A percentile compares a stretch with the other conserved stretches of the same genome.
Evolutionary conservation across 2,113 vertebrate genomes (phyloP).

Genomic region (Aegithalos caudatus): DNA sequence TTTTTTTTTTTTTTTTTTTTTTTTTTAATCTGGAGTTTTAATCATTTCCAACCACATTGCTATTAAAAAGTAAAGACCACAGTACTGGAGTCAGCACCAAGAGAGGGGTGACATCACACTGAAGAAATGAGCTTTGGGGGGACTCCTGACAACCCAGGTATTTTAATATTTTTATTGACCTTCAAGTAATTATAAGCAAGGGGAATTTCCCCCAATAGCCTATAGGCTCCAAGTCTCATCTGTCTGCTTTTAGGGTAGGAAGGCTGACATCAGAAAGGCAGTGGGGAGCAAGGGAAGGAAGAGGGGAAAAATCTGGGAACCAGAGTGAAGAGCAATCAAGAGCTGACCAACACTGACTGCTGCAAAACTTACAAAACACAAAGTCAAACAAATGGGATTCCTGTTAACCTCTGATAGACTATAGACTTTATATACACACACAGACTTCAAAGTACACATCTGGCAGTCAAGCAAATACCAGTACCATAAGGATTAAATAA

Average conservation of each 20-base stretch:
- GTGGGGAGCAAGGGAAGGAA: not conserved
- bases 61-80: not conserved
- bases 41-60: not conserved
- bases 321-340: constrained; percentile 23
- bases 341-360: not conserved
- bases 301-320: not conserved
- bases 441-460: constrained; percentile 5
- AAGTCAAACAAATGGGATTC: not conserved
- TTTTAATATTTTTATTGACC: constrained; percentile 58
- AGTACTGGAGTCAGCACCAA: not conserved
- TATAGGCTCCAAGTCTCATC: not conserved
- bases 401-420: constrained; percentile 23
- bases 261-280: constrained; percentile 35
- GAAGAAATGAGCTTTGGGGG: not conserved
- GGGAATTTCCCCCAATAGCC: not conserved
- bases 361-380: constrained; percentile 42
- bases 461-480: constrained; percentile 38
- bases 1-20: not conserved
- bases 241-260: not conserved
- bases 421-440: constrained; percentile 37
- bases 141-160: constrained; percentile 29
- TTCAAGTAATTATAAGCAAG: constrained; percentile 55
- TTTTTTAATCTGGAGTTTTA: not conserved
- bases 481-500: constrained; percentile 49
- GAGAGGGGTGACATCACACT: not conserved